Evolutionary conservation across 2,888 invertebrate species (phyloP).

Genomic region (Serrognathus titanus): DNA sequence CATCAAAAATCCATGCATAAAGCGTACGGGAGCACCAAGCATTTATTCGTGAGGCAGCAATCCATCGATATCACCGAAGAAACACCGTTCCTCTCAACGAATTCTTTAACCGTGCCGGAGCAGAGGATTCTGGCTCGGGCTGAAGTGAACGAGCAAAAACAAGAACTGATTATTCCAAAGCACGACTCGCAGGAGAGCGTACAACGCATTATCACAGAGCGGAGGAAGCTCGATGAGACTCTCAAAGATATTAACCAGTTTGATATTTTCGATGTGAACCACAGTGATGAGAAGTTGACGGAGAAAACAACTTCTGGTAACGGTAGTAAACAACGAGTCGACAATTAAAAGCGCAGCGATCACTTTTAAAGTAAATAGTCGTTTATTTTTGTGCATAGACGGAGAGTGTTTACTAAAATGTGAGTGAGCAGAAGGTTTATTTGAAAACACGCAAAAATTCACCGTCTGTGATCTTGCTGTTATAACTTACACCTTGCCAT

Average conservation of each 20-base stretch:
- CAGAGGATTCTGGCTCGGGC: slow-evolving; percentile 8
- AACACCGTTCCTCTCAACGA: slow-evolving; percentile 46
- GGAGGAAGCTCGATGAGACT: slow-evolving; percentile 56
- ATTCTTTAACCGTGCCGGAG: slow-evolving; percentile 17
- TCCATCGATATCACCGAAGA: slow-evolving; percentile 56
- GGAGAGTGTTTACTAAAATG: too few relatives aligned
- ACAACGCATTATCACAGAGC: slow-evolving; percentile 60
- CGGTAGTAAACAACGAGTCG: too few relatives aligned
- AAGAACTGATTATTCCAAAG: slow-evolving; percentile 33
- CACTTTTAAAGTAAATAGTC: too few relatives aligned
- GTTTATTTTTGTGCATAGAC: too few relatives aligned
- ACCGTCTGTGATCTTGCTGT: too few relatives aligned
- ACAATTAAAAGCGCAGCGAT: too few relatives aligned
- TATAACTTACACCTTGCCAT: too few relatives aligned
- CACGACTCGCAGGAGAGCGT: slow-evolving; percentile 53
- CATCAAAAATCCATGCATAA: slow-evolving; percentile 40
- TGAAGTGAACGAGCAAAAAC: slow-evolving; percentile 7
- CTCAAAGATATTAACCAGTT: slow-evolving; percentile 41
- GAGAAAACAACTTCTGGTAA: background rate
- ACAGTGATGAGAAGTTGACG: slow-evolving; percentile 34
- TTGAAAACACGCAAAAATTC: too few relatives aligned
- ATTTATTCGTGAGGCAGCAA: slow-evolving; percentile 55
- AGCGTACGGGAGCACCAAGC: slow-evolving; percentile 54
- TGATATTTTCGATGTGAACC: slow-evolving; percentile 44
- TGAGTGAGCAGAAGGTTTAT: too few relatives aligned